These are phyloP conservation scores for Psilopogon haemacephalus DNA, from an alignment of 2,113 vertebrate species.

Conservation along the genomic window DNA sequence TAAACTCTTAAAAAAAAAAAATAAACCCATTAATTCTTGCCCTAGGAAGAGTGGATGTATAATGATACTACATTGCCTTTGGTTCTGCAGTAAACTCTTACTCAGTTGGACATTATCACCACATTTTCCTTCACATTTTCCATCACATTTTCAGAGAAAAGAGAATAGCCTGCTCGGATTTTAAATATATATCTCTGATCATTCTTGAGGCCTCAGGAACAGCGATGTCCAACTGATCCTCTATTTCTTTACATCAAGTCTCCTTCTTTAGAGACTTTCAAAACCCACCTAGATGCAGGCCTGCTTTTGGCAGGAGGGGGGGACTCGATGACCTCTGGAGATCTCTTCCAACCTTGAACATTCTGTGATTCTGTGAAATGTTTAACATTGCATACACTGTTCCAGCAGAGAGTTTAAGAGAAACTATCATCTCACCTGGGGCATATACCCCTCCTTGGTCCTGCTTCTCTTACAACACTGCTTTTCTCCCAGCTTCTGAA, in stretches of 20 bases:
- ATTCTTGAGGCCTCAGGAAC: background rate
- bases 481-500: background rate
- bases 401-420: background rate
- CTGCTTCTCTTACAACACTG: background rate
- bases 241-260: background rate
- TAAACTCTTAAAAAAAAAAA: background rate
- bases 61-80: background rate
- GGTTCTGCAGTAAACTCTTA: background rate
- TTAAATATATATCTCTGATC: background rate
- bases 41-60: background rate
- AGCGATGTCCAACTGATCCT: background rate
- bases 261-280: too few relatives aligned
- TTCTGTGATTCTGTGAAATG: too few relatives aligned
- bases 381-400: background rate
- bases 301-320: too few relatives aligned
- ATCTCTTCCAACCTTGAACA: too few relatives aligned
- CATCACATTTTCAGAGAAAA: too few relatives aligned
- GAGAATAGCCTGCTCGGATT: background rate
- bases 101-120: background rate
- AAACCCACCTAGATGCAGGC: too few relatives aligned
- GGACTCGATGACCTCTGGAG: too few relatives aligned
- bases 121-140: fast-evolving
- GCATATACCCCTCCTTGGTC: background rate
- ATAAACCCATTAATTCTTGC: background rate
- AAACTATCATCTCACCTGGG: background rate